Base-by-base conservation (phyloP, 2,113 vertebrate species). In the Gobiocypris rarus region DNA sequence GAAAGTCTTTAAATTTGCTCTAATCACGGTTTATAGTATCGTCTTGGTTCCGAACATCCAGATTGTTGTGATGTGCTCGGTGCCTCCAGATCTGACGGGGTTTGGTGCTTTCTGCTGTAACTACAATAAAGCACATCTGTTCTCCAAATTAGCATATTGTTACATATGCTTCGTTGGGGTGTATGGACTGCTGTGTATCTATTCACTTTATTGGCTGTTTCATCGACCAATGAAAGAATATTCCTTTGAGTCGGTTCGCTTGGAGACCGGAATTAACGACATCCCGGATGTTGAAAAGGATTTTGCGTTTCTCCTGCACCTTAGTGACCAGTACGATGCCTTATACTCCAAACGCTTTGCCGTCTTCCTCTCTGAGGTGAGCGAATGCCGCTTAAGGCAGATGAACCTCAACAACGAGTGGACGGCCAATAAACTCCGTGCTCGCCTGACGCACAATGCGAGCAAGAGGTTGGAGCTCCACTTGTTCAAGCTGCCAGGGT, bases 201-300 rank as follows among this genome's bases (percentile, higher is more conserved):
- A 96, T 83, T 96, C 95, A 0, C 94, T 98, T 24, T 97, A 95
- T 78, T 98, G 97, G 97, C 94, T 97, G 11, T 96, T 98, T 82
- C 95, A 96, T 45, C 93, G 96, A 15, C 94, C 97, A 0, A 92
- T 97, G 22, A 97, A 96, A 84, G 93, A 94, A 61, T 97, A 97
- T 59, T 97, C 95, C 9, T 98, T 97, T 81, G 94, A 95, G 4
- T 93, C 94, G 0, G 95, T 96, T 24, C 89, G 96, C 0, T 92
- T 97, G 70, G 96, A 98, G 89, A 96, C 95, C 0, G 96, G 96
- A 43, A 96, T 98, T 76, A 94, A 94, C 0, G 96, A 98, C 90
- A 97, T 98, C 41, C 97, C 97, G 0, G 96, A 98, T 0, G 94
- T 97, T 4, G 96, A 95, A 79, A 97, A 98, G 0, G 97, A 97